Conservation (phyloP, 2,797 vertebrate species). For the Glyptemys insculpta region DNA sequence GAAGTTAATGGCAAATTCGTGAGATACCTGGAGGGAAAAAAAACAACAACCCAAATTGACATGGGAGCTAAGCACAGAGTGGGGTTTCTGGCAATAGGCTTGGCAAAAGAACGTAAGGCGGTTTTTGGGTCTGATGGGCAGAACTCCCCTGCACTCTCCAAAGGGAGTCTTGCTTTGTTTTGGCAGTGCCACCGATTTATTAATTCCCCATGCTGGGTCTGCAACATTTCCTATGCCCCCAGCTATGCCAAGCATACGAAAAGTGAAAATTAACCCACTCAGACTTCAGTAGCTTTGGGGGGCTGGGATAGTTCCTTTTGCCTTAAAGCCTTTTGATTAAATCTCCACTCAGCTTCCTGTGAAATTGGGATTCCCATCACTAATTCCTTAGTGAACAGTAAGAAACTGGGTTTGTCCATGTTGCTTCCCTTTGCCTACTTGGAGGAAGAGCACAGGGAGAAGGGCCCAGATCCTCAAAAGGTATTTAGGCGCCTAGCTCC, state of each 20-base stretch:
- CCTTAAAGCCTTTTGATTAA: neutral
- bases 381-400: neutral
- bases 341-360: neutral
- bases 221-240: neutral
- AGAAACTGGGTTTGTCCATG: neutral
- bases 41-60: neutral
- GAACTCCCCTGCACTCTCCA: neutral
- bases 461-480: neutral
- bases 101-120: neutral
- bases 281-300: neutral
- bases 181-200: neutral
- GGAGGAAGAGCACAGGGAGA: neutral
- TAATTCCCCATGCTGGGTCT: neutral
- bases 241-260: neutral
- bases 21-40: constrained; percentile 89
- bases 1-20: constrained; percentile 99
- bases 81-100: neutral
- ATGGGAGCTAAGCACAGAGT: neutral
- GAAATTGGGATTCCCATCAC: neutral
- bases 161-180: neutral
- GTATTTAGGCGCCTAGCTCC: neutral
- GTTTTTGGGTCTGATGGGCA: neutral
- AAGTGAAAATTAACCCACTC: rapidly evolving
- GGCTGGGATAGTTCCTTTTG: neutral
- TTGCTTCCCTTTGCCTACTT: neutral